phyloP scores from a whole-genome alignment of 35 echinoderm and acorn worm species.

The Eucidaris tribuloides region DNA sequence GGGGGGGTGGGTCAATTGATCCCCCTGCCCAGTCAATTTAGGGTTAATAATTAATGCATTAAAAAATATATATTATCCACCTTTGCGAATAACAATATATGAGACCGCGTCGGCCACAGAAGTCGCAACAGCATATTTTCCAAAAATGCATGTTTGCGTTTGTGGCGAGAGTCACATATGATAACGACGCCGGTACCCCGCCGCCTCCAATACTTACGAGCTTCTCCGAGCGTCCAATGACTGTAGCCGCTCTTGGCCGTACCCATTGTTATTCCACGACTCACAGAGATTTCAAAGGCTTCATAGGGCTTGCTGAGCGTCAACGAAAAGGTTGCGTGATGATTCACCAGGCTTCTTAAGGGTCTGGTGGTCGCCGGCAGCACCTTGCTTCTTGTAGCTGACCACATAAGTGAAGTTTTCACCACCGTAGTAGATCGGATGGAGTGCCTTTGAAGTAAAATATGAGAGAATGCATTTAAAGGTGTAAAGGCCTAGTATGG shows the following conservation, averaged over 20 bases:
- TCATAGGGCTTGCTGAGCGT: constrained; percentile 2
- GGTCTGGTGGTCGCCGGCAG: neutral
- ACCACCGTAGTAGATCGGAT: constrained; percentile 58
- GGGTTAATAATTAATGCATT: no score
- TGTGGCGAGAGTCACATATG: no score
- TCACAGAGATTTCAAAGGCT: constrained; percentile 16
- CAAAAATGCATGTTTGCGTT: no score
- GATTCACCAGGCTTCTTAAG: neutral
- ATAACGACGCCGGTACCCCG: no score
- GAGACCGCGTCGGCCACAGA: no score
- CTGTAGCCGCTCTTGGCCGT: neutral
- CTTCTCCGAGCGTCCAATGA: constrained; percentile 25
- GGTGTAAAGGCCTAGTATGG: no score
- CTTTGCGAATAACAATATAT: no score
- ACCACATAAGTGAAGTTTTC: constrained; percentile 65
- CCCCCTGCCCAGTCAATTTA: no score
- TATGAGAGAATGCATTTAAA: no score
- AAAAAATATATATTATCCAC: no score
- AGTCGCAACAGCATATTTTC: no score
- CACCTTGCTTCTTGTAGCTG: constrained; percentile 13
- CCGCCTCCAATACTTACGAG: constrained; percentile 9
- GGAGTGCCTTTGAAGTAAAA: constrained; percentile 31
- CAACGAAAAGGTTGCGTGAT: neutral
- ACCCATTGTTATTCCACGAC: constrained; percentile 2
- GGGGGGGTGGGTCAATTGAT: no score